Evolutionary conservation across 2,113 vertebrate genomes (phyloP), one percentile per base, ranked within the genome.

Genomic region (Candoia aspera): DNA sequence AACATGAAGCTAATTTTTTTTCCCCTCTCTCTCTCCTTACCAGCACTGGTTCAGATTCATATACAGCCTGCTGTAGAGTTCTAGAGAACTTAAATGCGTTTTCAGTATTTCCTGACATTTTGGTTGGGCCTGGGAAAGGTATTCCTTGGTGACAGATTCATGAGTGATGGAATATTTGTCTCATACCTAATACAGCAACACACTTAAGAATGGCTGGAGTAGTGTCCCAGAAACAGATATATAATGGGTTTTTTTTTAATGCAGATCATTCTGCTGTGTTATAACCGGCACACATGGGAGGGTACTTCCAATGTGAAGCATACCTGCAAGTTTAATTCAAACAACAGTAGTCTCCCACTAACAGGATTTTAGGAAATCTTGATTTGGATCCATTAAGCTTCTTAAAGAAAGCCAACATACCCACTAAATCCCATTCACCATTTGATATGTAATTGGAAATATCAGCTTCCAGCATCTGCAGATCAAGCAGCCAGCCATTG

Each of bases 371-470:
- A 60, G n/a, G n/a, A 92, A 37, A 46, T 86, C 85, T 29, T 83
- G 6, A 94, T 91, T 83, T 23, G 59, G 6, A 88, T 1, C 79
- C 17, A 0, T 57, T n/a, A 89, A 92, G 12, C 57, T 62, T 6
- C 29, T 89, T 57, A 64, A 68, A 6, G 15, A 0, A 53, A 58
- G 21, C 2, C 0, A 4, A 88, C 97, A 98, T 97, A 99, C 98
- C 98, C n/a, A 99, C 98, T 89, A 99, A 98, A 94, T 99, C 98
- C 98, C 98, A 99, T 96, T 99, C 98, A 90, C 98, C 98, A 23
- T 99, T 99, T 68, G 98, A 98, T 90, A 98, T 98, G 95, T 99
- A 99, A 91, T 97, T 97, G 21, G 98, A 99, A 94, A 98, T 96
- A 96, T 99, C 98, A 54, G 98, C 98, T 2, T 98, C 98, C 0